Conservation (phyloP, 2,113 vertebrate genomes). For the Elachura formosa region DNA sequence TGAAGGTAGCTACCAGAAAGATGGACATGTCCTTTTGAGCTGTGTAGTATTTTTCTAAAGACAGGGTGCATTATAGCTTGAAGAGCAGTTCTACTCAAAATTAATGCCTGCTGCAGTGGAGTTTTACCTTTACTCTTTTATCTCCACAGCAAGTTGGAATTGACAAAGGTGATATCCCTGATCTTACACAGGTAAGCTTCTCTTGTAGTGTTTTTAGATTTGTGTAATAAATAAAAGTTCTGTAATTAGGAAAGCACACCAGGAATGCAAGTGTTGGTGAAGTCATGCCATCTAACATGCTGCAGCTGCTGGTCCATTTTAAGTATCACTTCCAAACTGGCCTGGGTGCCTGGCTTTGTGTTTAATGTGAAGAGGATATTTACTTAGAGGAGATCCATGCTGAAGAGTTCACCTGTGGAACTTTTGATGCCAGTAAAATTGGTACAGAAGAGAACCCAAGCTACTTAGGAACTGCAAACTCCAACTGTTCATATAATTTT, state of each 20-base stretch:
- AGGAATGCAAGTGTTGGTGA: background rate
- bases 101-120: background rate
- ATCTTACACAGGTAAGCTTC: constrained; percentile 91
- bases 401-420: background rate
- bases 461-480: background rate
- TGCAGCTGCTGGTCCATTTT: background rate
- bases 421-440: background rate
- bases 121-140: constrained; percentile 19
- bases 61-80: background rate
- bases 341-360: background rate
- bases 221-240: background rate
- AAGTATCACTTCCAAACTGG: background rate
- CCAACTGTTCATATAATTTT: background rate
- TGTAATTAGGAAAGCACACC: background rate
- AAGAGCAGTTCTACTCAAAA: background rate
- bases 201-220: background rate
- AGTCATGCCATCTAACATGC: background rate
- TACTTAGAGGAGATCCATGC: background rate
- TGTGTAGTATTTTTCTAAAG: background rate
- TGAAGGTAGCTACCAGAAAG: background rate
- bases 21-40: background rate
- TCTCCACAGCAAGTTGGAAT: constrained; percentile 94
- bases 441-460: background rate
- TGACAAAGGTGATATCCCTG: constrained; percentile 98
- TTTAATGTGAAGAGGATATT: background rate